phyloP scores from a whole-genome alignment of 1,140 invertebrate species.

The Caenorhabditis elegans region WBcel235 BX284606.5:6397001-6397500 shows the following conservation, averaged over 20 bases:
- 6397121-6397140: constrained; percentile 7
- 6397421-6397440: too few species aligned
- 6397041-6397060: too few species aligned
- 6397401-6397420: too few species aligned
- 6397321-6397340: too few species aligned
- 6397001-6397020: too few species aligned
- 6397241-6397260: neutral
- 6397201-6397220: constrained; percentile 30
- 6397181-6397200: constrained; percentile 12
- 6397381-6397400: too few species aligned
- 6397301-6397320: neutral
- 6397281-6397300: neutral
- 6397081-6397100: neutral
- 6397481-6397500: too few species aligned
- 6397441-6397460: too few species aligned
- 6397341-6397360: too few species aligned
- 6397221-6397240: neutral
- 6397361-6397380: too few species aligned
- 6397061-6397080: neutral
- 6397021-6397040: too few species aligned
- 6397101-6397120: neutral
- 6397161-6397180: constrained; percentile 8
- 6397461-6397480: too few species aligned
- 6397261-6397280: constrained; percentile 22
- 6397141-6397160: neutral